Evolutionary conservation across 2,797 vertebrate species (phyloP).

Genomic region (Lutjanus campechanus): DNA sequence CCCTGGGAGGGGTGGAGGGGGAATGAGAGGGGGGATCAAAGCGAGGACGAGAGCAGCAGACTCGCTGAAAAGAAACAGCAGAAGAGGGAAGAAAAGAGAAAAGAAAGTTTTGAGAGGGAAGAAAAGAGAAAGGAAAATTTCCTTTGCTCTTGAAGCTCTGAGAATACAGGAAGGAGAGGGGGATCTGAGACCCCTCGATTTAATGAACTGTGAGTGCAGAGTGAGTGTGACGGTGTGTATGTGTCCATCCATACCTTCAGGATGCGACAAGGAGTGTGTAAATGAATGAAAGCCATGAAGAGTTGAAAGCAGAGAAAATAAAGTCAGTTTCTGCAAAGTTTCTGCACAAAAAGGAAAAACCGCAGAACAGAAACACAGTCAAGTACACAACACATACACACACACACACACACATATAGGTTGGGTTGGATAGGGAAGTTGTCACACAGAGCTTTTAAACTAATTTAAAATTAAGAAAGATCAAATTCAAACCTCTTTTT

Average conservation of each 20-base stretch:
- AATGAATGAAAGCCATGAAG: constrained; percentile 21
- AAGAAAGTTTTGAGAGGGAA: constrained; percentile 84
- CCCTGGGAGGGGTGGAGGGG: constrained; percentile 82
- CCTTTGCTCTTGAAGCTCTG: constrained; percentile 77
- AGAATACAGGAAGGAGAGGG: constrained; percentile 74
- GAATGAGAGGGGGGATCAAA: constrained; percentile 79
- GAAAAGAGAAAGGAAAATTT: constrained; percentile 83
- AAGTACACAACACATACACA: not conserved
- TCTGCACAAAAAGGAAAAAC: constrained; percentile 23
- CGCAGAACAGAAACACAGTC: constrained; percentile 40
- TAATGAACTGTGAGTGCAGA: constrained; percentile 66
- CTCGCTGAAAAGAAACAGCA: constrained; percentile 86
- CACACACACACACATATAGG: too few species aligned
- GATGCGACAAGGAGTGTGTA: constrained; percentile 21
- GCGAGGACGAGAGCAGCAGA: constrained; percentile 78
- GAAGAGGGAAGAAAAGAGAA: constrained; percentile 80
- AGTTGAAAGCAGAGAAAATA: constrained; percentile 19
- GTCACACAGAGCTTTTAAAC: too few species aligned
- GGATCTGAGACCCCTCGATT: constrained; percentile 73
- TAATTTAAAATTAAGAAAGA: too few species aligned
- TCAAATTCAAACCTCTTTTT: too few species aligned
- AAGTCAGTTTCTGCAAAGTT: constrained; percentile 22
- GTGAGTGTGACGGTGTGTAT: constrained; percentile 32
- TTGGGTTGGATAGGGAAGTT: too few species aligned
- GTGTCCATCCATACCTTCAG: constrained; percentile 41